Evolutionary conservation across 2,888 invertebrate species (phyloP).

Genomic region (Patella depressa): DNA sequence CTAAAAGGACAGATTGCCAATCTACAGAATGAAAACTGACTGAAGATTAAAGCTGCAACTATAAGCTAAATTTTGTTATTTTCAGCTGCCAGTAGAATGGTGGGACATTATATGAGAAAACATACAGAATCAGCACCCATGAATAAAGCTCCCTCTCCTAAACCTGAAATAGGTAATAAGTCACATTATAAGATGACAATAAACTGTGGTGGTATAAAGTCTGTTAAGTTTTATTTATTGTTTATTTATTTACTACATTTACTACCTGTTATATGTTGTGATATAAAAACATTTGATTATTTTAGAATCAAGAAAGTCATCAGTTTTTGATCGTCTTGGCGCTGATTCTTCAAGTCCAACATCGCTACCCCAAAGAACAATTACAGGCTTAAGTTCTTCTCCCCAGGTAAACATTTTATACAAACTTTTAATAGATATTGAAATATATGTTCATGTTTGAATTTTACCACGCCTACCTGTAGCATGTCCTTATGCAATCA

Average conservation of each 20-base stretch:
- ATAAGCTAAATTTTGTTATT: constrained; percentile 17
- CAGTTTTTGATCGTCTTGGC: constrained; percentile 75
- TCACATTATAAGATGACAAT: neutral
- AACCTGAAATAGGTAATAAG: constrained; percentile 32
- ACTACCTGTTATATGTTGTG: too few relatives aligned
- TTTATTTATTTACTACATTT: neutral
- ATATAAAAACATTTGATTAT: too few relatives aligned
- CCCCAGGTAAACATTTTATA: neutral
- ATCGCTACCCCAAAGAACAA: constrained; percentile 34
- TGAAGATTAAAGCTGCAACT: too few relatives aligned
- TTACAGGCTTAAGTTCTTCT: constrained; percentile 42
- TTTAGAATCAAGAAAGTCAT: constrained; percentile 53
- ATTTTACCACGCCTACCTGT: too few relatives aligned
- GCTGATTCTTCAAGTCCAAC: constrained; percentile 63
- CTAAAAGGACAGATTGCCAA: neutral
- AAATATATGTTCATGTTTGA: too few relatives aligned
- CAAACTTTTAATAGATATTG: too few relatives aligned
- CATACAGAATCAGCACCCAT: constrained; percentile 60
- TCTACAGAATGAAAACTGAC: neutral
- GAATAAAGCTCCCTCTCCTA: constrained; percentile 46
- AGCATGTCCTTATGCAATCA: too few relatives aligned
- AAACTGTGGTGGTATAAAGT: neutral
- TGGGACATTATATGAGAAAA: constrained; percentile 64
- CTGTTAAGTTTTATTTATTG: constrained; percentile 12
- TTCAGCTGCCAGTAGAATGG: constrained; percentile 67